Percentiles rank a stretch among this genome's conserved stretches.
phyloP scores from a whole-genome alignment of 2,888 invertebrate genomes.

The Conistra vaccinii region DNA sequence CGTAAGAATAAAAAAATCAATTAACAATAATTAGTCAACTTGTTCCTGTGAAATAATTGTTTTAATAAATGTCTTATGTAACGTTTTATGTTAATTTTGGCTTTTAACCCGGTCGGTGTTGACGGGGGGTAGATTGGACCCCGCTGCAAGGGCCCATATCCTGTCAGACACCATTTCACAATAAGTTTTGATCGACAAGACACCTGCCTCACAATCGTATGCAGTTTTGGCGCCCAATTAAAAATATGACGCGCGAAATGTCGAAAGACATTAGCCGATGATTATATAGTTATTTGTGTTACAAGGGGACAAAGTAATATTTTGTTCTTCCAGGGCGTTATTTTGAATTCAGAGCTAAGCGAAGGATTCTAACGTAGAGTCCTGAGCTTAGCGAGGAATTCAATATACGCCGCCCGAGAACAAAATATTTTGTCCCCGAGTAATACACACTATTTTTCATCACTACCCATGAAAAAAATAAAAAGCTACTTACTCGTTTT shows the following conservation, averaged over 20 bases:
- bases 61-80: slow-evolving; percentile 6
- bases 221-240: slow-evolving; percentile 48
- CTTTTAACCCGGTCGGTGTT: slow-evolving; percentile 45
- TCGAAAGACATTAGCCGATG: not conserved
- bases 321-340: no score
- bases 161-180: slow-evolving; percentile 8
- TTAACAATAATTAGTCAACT: slow-evolving; percentile 12
- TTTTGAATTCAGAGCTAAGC: no score
- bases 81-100: slow-evolving; percentile 45
- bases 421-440: no score
- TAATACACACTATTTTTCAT: no score
- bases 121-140: slow-evolving; percentile 60
- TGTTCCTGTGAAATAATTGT: slow-evolving; percentile 7
- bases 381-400: no score
- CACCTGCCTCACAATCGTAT: slow-evolving; percentile 42
- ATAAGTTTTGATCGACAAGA: slow-evolving; percentile 36
- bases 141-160: slow-evolving; percentile 16
- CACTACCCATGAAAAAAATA: no score
- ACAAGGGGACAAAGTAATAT: no score
- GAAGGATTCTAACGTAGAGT: no score
- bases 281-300: no score
- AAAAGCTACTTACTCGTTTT: no score
- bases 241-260: slow-evolving; percentile 28
- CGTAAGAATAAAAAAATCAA: slow-evolving; percentile 28
- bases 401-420: no score